Evolutionary conservation across 2,888 invertebrate species (phyloP), one percentile per base, ranked within the genome.

Genomic region (Troides oblongomaculatus): DNA sequence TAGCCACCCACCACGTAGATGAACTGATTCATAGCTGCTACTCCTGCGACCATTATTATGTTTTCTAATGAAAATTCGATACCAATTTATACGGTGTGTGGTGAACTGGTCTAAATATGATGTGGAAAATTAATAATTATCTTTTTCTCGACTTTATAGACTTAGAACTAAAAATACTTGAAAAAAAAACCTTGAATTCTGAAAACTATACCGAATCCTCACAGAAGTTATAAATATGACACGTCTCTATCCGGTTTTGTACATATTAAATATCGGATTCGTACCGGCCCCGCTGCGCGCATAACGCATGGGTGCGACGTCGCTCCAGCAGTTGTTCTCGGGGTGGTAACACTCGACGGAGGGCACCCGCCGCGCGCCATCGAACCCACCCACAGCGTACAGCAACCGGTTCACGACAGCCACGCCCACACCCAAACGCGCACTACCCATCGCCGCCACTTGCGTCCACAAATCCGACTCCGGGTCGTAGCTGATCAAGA

Each of bases 1-100:
- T 97, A 98, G n/a, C 98, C 98, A 65, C 98, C 98, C 71, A 98
- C 96, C n/a, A 97, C 98, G 87, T 97, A 98, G 75, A 98, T 96
- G 84, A 94, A 96, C 81, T 97, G 97, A 80, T 96, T 96, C 79
- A 98, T 93, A 18, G 96, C 96, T 7, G 96, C 96, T 58, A 97
- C 97, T 70, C 97, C 96, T 95, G 79, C 4, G 8, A 57, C 14
- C n/a, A 18, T 21, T 14, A 2, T n/a, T 57, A 21, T 10, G n/a
- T 57, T 57, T 21, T 21, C 1, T 1, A 3, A 6, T 57, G 50
- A 50, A 5, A 50, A 5, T 12, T 4, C 14, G 17, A 50, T 50
- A 14, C 12, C 50, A 17, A 50, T 50, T 50, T 17, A 50, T 50
- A 50, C 50, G 14, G 50, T 12, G 14, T 1, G 7, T 5, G 10